Evolutionary conservation across 2,797 vertebrate species (phyloP).

Genomic region (Acrocephalus scirpaceus): DNA sequence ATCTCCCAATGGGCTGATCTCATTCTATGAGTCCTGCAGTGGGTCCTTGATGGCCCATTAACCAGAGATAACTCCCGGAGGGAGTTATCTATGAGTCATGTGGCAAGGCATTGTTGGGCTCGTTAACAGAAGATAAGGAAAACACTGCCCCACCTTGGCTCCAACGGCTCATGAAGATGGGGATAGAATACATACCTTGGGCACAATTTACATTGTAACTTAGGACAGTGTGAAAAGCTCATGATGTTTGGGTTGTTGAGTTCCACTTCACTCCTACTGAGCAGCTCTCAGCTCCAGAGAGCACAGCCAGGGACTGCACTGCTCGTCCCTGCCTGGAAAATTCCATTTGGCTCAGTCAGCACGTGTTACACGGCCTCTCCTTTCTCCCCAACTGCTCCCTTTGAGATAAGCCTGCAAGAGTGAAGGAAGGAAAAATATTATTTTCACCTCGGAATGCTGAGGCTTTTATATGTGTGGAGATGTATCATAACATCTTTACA

Average conservation of each 20-base stretch:
- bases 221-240: background rate
- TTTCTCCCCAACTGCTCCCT: background rate
- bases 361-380: background rate
- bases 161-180: too few species aligned
- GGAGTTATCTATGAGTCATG: too few species aligned
- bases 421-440: background rate
- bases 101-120: too few species aligned
- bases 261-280: background rate
- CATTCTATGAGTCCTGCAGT: too few species aligned
- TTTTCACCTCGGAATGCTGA: background rate
- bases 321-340: background rate
- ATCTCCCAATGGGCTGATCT: too few species aligned
- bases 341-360: background rate
- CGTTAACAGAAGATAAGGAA: too few species aligned
- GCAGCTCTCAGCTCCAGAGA: background rate
- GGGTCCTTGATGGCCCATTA: too few species aligned
- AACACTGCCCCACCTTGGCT: too few species aligned
- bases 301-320: background rate
- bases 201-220: too few species aligned
- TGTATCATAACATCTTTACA: background rate
- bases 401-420: conserved; percentile 11
- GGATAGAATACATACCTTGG: too few species aligned
- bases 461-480: background rate
- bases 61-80: too few species aligned
- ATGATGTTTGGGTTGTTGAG: background rate